Conservation (phyloP, 2,888 invertebrate species). For the Liposcelis brunnea region DNA sequence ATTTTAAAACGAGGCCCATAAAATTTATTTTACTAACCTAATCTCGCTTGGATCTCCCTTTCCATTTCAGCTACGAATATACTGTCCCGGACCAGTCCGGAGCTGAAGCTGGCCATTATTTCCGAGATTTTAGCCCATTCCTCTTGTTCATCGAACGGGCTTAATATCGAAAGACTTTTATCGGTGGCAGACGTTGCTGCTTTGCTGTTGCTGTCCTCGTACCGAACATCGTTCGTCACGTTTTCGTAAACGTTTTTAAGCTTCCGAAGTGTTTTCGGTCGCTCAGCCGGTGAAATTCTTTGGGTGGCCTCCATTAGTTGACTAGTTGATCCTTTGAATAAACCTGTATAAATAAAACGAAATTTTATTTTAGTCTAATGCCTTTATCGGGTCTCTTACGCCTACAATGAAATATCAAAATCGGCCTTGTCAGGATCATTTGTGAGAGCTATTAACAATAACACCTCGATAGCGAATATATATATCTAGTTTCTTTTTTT, state of each 20-base stretch:
- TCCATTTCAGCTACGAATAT: slow-evolving; percentile 63
- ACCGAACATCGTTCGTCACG: slow-evolving; percentile 1
- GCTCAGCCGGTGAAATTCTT: slow-evolving; percentile 43
- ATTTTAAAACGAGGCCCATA: too few relatives aligned
- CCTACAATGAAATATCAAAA: slow-evolving; percentile 1
- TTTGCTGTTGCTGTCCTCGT: slow-evolving; percentile 8
- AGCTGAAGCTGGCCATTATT: slow-evolving; percentile 88
- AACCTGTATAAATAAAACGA: slow-evolving; percentile 47
- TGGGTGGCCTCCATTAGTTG: slow-evolving; percentile 10
- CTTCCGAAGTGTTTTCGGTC: slow-evolving; percentile 57
- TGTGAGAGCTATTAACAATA: too few relatives aligned
- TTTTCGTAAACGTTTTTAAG: slow-evolving; percentile 50
- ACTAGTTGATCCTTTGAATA: slow-evolving; percentile 60
- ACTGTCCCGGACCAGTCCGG: slow-evolving; percentile 58
- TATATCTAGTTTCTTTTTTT: too few relatives aligned
- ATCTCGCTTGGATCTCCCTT: slow-evolving; percentile 56
- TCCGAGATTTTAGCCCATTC: slow-evolving; percentile 95
- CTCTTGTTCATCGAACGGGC: slow-evolving; percentile 84
- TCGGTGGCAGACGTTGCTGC: slow-evolving; percentile 10
- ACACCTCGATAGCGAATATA: too few relatives aligned
- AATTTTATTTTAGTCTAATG: too few relatives aligned
- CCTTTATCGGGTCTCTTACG: too few relatives aligned
- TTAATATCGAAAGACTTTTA: slow-evolving; percentile 43
- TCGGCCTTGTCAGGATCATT: background rate
- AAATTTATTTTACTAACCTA: slow-evolving; percentile 28